Base-by-base conservation (phyloP, 2,113 vertebrate species). In the Camarhynchus parvulus region DNA sequence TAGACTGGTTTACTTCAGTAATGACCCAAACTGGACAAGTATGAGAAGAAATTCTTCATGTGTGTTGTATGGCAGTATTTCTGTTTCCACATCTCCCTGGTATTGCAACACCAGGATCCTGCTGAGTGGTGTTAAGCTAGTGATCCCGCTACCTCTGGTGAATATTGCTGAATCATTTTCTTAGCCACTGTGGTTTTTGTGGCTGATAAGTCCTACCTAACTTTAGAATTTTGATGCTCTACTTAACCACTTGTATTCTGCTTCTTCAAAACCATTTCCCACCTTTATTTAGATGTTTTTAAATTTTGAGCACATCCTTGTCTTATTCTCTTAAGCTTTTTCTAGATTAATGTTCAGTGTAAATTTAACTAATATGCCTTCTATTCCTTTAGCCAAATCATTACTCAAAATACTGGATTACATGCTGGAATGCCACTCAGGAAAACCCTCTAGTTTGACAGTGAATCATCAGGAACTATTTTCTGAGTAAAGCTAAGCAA, bases 381-480 rank as follows among this genome's bases (percentile, higher is more conserved):
- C 41, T 66, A 58, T 69, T 95, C 50, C 78, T 84, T 91, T 78
- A 91, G 56, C 56, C 61, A 92, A 72, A 89, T 93, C 42, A 35
- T 87, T 91, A 59, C 67, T 94, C 39, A 84, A 30, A 87, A 66
- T 62, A 37, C 31, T 56, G 73, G 66, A 58, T 84, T 70, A 49
- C 46, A 5, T 37, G 22, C 39, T 50, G 63, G 63, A 76, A 68
- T 78, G 46, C 19, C 42, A 46, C 56, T 81, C 63, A 63, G 85
- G 55, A 84, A 81, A 70, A 37, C 37, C 31, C 25, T 89, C 61
- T 62, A 30, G 50, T 81, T 41, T 74, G 64, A 62, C 23, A 62
- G 9, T 78, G 75, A 79, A 41, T 83, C 47, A 81, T 77, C 77
- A 89, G 10, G 42, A 74, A 53, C 24, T 47, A 18, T 64, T 66